Conservation (phyloP, 1,140 invertebrate species). For the Tetraneura akinire region DNA sequence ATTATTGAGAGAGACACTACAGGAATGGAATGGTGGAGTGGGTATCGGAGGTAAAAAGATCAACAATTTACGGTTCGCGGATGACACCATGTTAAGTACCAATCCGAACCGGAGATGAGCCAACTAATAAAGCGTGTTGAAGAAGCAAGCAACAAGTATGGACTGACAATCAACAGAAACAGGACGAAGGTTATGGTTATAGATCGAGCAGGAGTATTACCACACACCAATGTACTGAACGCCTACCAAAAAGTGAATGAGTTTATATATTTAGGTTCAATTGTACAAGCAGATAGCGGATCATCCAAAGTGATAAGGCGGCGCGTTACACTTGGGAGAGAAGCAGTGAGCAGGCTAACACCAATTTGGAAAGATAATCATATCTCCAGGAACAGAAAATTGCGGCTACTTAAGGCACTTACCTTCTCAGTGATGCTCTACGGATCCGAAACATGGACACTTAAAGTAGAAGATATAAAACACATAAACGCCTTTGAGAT, state of each 20-base stretch:
- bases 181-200: constrained; percentile 23
- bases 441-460: no score
- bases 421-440: no score
- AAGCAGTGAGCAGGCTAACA: constrained; percentile 16
- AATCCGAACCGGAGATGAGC: constrained; percentile 8
- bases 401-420: no score
- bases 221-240: not conserved
- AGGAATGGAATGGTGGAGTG: constrained; percentile 33
- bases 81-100: constrained; percentile 51
- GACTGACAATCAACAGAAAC: not conserved
- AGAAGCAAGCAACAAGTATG: not conserved
- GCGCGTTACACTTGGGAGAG: not conserved
- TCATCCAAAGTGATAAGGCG: not conserved
- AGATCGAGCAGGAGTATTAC: not conserved
- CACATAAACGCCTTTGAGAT: no score
- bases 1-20: constrained; percentile 51
- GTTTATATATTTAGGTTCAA: constrained; percentile 14
- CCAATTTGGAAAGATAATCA: no score
- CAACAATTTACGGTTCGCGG: constrained; percentile 50
- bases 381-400: no score
- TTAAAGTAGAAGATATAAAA: no score
- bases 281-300: constrained; percentile 8
- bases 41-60: constrained; percentile 40
- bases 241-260: constrained; percentile 16
- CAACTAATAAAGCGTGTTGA: not conserved